Evolutionary conservation across 2,797 vertebrate genomes (phyloP), one percentile per base, ranked within the genome.

Genomic region (Sebastes miniatus): DNA sequence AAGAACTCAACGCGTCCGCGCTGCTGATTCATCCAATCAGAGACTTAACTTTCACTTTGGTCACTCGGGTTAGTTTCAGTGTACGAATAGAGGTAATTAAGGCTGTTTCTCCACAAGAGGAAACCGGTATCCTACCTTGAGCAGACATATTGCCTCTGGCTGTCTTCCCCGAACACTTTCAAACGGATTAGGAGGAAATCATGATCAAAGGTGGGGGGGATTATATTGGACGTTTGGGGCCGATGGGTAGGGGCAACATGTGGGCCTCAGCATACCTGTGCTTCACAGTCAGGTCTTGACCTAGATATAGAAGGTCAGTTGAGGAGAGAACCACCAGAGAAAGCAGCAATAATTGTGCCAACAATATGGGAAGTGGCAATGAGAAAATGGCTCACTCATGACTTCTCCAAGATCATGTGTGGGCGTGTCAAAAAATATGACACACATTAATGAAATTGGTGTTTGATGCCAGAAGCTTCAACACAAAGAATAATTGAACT

Each of bases 201-300:
- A 72, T 78, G 89, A 94, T 93, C 89, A 94, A 93, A 93, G 91
- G 82, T 84, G 79, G 69, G 50, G 25, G 59, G 70, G 86, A 92
- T 91, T 92, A 90, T 87, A 47, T 70, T 73, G 85, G 89, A 88
- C 39, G 7, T 89, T 80, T 73, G 61, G 76, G 69, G 83, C 83
- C 83, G 86, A 73, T 76, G 74, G 75, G 74, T 71, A 36, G 52
- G 71, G 75, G 86, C 64, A 79, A 70, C 85, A 77, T 61, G 83
- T 73, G 59, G 73, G 34, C 73, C 76, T 80, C 8, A 47, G 57
- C 14, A 31, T 66, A 82, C 71, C 79, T 73, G 1, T 67, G 64
- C 77, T 78, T 87, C 81, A 83, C 78, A 81, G 73, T 68, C 59
- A 64, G 83, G 39, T 34, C 54, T 70, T 87, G 88, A 88, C 81